phyloP scores from a whole-genome alignment of 2,888 invertebrate genomes.

The Phorcus lineatus region DNA sequence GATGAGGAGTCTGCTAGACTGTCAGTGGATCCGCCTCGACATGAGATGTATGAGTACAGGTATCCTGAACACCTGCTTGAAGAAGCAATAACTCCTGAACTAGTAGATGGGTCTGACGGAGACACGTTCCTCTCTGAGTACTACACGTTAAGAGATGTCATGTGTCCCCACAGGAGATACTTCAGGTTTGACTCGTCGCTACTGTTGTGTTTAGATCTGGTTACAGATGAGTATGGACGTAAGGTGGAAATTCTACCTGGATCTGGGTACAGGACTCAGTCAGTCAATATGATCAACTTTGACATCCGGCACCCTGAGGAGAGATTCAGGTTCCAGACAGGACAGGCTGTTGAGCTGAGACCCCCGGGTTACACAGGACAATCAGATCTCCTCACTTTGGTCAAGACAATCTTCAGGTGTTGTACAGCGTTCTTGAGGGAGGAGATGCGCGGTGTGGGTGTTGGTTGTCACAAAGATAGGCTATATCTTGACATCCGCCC shows the following conservation, averaged over 20 bases:
- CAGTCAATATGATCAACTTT: constrained; percentile 22
- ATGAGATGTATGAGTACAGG: not conserved
- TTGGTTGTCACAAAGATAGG: too few species aligned
- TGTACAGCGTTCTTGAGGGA: constrained; percentile 32
- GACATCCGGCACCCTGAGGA: too few species aligned
- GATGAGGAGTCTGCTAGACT: not conserved
- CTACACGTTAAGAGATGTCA: constrained; percentile 21
- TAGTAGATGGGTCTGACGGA: constrained; percentile 6
- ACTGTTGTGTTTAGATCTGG: constrained; percentile 20
- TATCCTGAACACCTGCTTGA: not conserved
- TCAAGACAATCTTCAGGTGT: not conserved
- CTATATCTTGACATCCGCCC: constrained; percentile 37
- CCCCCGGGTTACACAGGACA: not conserved
- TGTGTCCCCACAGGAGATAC: not conserved
- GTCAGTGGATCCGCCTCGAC: not conserved
- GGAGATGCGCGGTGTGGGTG: too few species aligned
- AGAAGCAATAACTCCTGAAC: constrained; percentile 2
- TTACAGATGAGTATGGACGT: constrained; percentile 5
- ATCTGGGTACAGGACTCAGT: constrained; percentile 7
- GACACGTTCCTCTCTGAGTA: constrained; percentile 13
- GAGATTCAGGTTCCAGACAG: too few species aligned
- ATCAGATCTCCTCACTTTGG: not conserved
- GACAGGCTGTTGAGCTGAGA: too few species aligned
- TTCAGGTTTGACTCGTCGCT: constrained; percentile 23
- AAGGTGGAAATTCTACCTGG: constrained; percentile 18